phyloP scores from a whole-genome alignment of 2,888 invertebrate genomes.

The Ophion costatus region DNA sequence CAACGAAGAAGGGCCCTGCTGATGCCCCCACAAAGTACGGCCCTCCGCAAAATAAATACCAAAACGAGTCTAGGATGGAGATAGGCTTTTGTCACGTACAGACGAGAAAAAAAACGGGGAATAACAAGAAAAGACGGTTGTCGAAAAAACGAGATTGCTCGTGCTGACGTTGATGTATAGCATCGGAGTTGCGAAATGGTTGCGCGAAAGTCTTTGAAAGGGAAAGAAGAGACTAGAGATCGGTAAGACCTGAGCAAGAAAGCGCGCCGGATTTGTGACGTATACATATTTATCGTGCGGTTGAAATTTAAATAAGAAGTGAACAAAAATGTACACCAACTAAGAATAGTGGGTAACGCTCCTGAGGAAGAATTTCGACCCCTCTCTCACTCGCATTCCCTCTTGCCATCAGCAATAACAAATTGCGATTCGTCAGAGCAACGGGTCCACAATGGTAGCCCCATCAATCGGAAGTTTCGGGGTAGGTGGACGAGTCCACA shows the following conservation, averaged over 20 bases:
- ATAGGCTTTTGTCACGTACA: slow-evolving; percentile 33
- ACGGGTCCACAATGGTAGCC: slow-evolving; percentile 48
- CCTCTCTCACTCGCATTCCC: slow-evolving; percentile 55
- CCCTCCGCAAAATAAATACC: too few relatives aligned
- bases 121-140: slow-evolving; percentile 1
- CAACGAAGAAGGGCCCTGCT: too few relatives aligned
- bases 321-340: slow-evolving; percentile 58
- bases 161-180: slow-evolving; percentile 56
- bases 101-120: slow-evolving; percentile 5
- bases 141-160: slow-evolving; percentile 11
- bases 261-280: slow-evolving; percentile 40
- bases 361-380: slow-evolving; percentile 51
- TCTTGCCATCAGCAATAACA: slow-evolving; percentile 80
- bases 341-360: slow-evolving; percentile 55
- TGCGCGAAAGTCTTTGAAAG: slow-evolving; percentile 47
- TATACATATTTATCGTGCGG: slow-evolving; percentile 68
- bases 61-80: neutral
- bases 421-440: slow-evolving; percentile 77
- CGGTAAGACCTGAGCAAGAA: slow-evolving; percentile 38
- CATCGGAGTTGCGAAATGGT: slow-evolving; percentile 25
- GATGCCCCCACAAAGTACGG: too few relatives aligned
- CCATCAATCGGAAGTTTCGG: slow-evolving; percentile 51
- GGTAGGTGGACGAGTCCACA: slow-evolving; percentile 70
- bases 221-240: slow-evolving; percentile 11
- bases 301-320: slow-evolving; percentile 22